These are phyloP conservation scores for Cheilosia soror DNA, from an alignment of 2,888 invertebrate species.

Conservation along the genomic window DNA sequence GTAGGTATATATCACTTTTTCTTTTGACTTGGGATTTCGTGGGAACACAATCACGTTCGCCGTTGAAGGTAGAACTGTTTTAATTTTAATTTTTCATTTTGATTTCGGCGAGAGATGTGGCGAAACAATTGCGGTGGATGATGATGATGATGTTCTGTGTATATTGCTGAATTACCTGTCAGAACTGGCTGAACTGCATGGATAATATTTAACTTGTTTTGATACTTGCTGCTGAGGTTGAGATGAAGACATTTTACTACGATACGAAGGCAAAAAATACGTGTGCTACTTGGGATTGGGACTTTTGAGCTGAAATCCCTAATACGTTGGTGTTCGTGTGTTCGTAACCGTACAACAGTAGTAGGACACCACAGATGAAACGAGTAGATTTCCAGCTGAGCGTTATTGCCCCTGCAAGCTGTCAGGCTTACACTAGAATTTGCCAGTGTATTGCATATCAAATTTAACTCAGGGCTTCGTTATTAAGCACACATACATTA, in stretches of 20 bases:
- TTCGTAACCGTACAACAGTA: too few species aligned
- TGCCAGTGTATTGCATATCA: too few species aligned
- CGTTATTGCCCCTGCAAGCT: too few species aligned
- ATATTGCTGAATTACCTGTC: slow-evolving; percentile 88
- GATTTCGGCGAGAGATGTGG: slow-evolving; percentile 28
- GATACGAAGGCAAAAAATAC: slow-evolving; percentile 30
- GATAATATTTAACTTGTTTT: slow-evolving; percentile 88
- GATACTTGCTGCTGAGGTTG: slow-evolving; percentile 78
- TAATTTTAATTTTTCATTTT: slow-evolving; percentile 23
- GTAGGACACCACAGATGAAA: too few species aligned
- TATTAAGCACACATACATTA: too few species aligned
- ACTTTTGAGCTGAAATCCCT: not conserved
- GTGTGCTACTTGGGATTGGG: slow-evolving; percentile 9
- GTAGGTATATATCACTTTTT: not conserved
- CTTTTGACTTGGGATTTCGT: not conserved
- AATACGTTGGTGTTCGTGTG: too few species aligned
- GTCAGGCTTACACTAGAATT: too few species aligned
- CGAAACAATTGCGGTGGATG: slow-evolving; percentile 19
- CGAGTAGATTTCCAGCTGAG: too few species aligned
- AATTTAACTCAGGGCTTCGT: too few species aligned
- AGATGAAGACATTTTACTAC: slow-evolving; percentile 71
- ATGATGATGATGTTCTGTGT: slow-evolving; percentile 57
- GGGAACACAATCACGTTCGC: slow-evolving; percentile 46
- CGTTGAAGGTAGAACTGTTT: slow-evolving; percentile 33
- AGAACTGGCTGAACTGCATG: slow-evolving; percentile 95